Evolutionary conservation across 2,797 vertebrate genomes (phyloP), one percentile per base, ranked within the genome.

Genomic region (Xiphorhynchus erythropygius): DNA sequence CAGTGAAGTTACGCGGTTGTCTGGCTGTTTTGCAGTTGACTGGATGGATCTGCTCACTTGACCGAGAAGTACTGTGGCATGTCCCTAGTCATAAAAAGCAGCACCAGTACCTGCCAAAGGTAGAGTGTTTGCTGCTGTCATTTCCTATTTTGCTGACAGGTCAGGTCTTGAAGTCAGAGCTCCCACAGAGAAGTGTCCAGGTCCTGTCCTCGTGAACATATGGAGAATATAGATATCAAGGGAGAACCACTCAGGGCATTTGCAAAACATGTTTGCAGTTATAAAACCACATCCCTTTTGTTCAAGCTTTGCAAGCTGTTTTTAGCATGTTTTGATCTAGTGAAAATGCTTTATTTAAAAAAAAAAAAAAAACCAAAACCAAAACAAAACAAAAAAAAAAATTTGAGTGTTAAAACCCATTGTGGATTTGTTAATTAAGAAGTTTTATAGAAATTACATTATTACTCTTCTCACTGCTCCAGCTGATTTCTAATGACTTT

Each of bases 401-500:
- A n/a, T n/a, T 15, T 5, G 53, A 33, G 32, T 60, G 5, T 63
- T 87, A 33, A 49, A 84, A 92, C 55, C 10, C n/a, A 41, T n/a
- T 77, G 37, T 74, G 55, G 44, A 49, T 77, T 75, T 83, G 5
- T 74, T 84, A 42, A 83, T 75, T 93, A 89, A 84, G 24, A 78
- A 49, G 13, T 79, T 92, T 64, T 33, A 22, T 32, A 90, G 24
- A 73, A 87, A 77, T 62, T n/a, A 53, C 0, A 4, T 74, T 53
- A 67, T 60, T 69, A 27, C 30, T 73, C 21, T 68, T 82, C 30
- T 52, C 41, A 75, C 35, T 78, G 39, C 24, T 94, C n/a, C 37
- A 52, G 10, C 19, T 83, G 52, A 78, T 87, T 89, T 87, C 46
- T 59, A 56, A 78, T 56, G 28, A 56, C 39, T 53, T 25, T 87